A percentile compares a stretch with the other conserved stretches of the same genome.
Conservation (phyloP, 1,140 invertebrate genomes). For the Grapholita molesta region DNA sequence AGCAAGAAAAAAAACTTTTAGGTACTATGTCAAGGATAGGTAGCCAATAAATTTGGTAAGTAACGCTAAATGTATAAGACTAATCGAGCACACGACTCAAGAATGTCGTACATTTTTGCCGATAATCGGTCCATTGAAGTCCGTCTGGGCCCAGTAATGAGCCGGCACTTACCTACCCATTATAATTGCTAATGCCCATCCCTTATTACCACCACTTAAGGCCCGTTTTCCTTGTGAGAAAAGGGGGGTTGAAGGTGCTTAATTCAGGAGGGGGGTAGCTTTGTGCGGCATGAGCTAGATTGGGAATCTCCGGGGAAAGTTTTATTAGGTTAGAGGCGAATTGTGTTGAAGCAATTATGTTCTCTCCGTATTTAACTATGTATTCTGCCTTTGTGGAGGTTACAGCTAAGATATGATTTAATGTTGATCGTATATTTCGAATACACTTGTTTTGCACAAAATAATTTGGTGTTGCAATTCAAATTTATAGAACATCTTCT, state of each 20-base stretch:
- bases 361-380: neutral
- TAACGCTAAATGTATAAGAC: neutral
- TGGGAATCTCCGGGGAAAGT: neutral
- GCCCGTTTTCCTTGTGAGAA: neutral
- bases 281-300: neutral
- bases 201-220: conserved; percentile 6
- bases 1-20: too few relatives aligned
- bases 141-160: conserved; percentile 38
- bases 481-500: too few relatives aligned
- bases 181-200: conserved; percentile 61
- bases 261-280: neutral
- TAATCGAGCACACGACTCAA: neutral
- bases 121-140: conserved; percentile 15
- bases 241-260: neutral
- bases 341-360: conserved; percentile 2
- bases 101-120: neutral
- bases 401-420: neutral
- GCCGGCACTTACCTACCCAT: conserved; percentile 40
- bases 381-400: neutral
- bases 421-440: too few relatives aligned
- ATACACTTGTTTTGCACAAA: too few relatives aligned
- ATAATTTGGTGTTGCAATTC: too few relatives aligned
- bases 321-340: conserved; percentile 15
- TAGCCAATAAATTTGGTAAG: too few relatives aligned
- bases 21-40: too few relatives aligned